Percentiles rank a stretch among this genome's conserved stretches.
phyloP scores from a whole-genome alignment of 1,140 invertebrate species.

The Leptestheria dahalacensis region DNA sequence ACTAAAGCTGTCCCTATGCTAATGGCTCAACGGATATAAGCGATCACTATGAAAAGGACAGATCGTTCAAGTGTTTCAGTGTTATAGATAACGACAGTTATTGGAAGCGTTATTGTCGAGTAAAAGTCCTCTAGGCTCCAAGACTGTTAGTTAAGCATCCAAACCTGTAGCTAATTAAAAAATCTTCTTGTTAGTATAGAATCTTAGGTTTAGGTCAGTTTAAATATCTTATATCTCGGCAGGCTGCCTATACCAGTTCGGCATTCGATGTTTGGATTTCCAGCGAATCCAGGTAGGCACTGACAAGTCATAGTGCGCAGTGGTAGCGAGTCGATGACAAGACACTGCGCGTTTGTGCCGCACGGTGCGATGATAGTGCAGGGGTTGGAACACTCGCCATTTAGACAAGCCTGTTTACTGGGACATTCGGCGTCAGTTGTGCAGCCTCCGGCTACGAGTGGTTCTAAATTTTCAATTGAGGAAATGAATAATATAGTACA shows the following conservation, averaged over 20 bases:
- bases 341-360: conserved; percentile 57
- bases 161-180: too few species aligned
- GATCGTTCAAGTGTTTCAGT: too few species aligned
- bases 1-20: too few species aligned
- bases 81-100: too few species aligned
- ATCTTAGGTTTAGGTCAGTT: too few species aligned
- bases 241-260: conserved; percentile 52
- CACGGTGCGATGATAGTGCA: conserved; percentile 64
- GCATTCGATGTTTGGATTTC: conserved; percentile 68
- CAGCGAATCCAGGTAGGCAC: conserved; percentile 60
- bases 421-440: conserved; percentile 59
- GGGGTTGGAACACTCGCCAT: conserved; percentile 63
- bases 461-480: conserved; percentile 25
- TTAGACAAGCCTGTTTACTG: conserved; percentile 46
- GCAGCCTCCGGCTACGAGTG: conserved; percentile 43
- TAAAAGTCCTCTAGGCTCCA: too few species aligned
- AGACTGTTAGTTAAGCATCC: too few species aligned
- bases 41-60: too few species aligned
- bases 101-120: conserved; percentile 41
- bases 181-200: too few species aligned
- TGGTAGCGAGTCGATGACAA: conserved; percentile 66
- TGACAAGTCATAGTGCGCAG: conserved; percentile 73
- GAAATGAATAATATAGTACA: too few species aligned
- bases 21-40: too few species aligned
- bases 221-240: too few species aligned